These are phyloP conservation scores for Struthio camelus DNA, from an alignment of 2,113 vertebrate genomes.

Conservation along the genomic window DNA sequence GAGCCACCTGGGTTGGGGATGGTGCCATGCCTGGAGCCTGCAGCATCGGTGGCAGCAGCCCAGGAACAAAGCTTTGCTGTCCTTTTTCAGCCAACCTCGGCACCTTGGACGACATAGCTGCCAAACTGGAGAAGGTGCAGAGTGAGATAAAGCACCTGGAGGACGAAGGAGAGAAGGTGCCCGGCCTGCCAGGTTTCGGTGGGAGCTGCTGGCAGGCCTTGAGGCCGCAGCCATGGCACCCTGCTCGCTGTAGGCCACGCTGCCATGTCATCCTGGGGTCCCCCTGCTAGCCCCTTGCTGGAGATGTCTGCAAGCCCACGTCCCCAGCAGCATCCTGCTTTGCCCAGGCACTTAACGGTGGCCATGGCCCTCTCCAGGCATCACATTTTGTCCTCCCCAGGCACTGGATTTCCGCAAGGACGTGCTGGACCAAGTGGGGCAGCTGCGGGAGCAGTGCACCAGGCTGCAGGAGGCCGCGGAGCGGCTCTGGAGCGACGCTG, in stretches of 20 bases:
- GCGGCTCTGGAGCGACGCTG: background rate
- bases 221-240: background rate
- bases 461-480: conserved; percentile 29
- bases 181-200: rapidly evolving
- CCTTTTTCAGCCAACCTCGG: background rate
- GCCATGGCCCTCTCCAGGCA: background rate
- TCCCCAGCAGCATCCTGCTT: background rate
- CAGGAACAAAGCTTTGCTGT: background rate
- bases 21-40: background rate
- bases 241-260: rapidly evolving
- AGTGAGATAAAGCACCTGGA: background rate
- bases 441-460: conserved; percentile 8
- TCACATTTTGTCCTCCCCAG: background rate
- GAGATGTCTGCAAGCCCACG: background rate
- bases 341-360: too few species aligned
- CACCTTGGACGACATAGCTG: background rate
- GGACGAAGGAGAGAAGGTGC: background rate
- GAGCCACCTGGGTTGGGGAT: background rate
- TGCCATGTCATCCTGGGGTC: background rate
- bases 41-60: background rate
- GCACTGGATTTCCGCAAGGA: conserved; percentile 28
- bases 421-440: conserved; percentile 12
- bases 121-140: background rate
- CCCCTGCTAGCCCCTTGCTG: background rate
- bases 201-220: background rate